phyloP scores from a whole-genome alignment of 2,113 vertebrate species.

The Larimichthys crocea region DNA sequence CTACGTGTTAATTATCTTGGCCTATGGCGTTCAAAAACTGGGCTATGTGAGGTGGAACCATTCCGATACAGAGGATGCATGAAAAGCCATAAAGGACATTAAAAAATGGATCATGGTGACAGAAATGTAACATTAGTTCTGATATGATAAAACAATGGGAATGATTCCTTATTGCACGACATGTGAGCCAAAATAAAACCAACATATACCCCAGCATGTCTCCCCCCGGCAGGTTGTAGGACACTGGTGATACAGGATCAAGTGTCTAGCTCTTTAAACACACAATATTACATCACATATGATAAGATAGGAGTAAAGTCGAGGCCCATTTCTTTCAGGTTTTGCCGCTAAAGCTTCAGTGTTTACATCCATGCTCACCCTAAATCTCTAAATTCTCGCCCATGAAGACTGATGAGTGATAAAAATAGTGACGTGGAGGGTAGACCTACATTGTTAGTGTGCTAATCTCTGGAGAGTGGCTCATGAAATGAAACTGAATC shows the following conservation, averaged over 20 bases:
- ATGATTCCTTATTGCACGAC: neutral
- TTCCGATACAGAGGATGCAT: constrained; percentile 1
- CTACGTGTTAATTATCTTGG: constrained; percentile 41
- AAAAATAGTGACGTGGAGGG: constrained; percentile 12
- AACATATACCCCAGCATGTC: neutral
- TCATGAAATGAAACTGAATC: constrained; percentile 26
- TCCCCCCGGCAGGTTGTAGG: neutral
- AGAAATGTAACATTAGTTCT: neutral
- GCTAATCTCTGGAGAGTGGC: constrained; percentile 15
- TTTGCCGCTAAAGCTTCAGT: neutral
- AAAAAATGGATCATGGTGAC: neutral
- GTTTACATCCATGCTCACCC: neutral
- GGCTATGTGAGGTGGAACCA: constrained; percentile 32
- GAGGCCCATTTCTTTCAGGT: neutral
- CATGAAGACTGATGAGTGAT: constrained; percentile 27
- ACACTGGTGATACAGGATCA: neutral
- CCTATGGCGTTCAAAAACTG: constrained; percentile 39
- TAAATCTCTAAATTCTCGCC: constrained; percentile 9
- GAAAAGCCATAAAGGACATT: constrained; percentile 1
- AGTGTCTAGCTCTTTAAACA: neutral
- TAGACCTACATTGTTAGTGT: constrained; percentile 30
- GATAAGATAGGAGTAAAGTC: neutral
- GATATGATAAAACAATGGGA: neutral
- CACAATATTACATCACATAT: neutral
- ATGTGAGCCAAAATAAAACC: neutral